phyloP scores from a whole-genome alignment of 1,140 invertebrate genomes.

The Euwallacea similis region DNA sequence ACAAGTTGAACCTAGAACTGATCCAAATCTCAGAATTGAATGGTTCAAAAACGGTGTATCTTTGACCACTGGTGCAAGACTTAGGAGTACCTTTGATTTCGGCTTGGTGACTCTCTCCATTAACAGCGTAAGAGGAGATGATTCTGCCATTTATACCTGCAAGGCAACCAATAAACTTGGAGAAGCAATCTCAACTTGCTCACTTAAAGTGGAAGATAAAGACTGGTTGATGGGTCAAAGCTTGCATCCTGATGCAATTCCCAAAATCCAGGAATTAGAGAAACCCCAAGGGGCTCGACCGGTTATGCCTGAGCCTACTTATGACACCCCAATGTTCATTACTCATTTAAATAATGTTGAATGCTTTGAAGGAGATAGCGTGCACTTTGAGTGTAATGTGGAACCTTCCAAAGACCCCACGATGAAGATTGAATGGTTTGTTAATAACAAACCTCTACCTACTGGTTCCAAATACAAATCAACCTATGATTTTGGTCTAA shows the following conservation, averaged over 20 bases:
- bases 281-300: conserved; percentile 66
- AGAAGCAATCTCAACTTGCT: conserved; percentile 89
- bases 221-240: conserved; percentile 87
- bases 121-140: conserved; percentile 80
- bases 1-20: conserved; percentile 92
- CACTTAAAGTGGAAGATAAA: conserved; percentile 84
- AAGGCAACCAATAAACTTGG: conserved; percentile 88
- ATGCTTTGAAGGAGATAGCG: conserved; percentile 86
- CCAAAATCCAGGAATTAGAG: conserved; percentile 85
- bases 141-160: conserved; percentile 93
- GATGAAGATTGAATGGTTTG: conserved; percentile 90
- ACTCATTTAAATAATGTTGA: conserved; percentile 89
- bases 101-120: conserved; percentile 91
- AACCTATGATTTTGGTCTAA: conserved; percentile 87
- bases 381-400: conserved; percentile 93
- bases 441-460: conserved; percentile 80
- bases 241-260: conserved; percentile 86
- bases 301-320: conserved; percentile 73
- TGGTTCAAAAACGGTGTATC: conserved; percentile 93
- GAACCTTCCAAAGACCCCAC: conserved; percentile 94
- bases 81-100: conserved; percentile 90
- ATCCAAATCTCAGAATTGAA: conserved; percentile 87
- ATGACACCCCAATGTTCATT: conserved; percentile 86
- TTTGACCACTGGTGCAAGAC: conserved; percentile 78
- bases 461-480: conserved; percentile 80